Percentiles rank a stretch among this genome's conserved stretches.
phyloP scores from a whole-genome alignment of 92 coral and sea anemone genomes.

The Nematostella vectensis region DNA sequence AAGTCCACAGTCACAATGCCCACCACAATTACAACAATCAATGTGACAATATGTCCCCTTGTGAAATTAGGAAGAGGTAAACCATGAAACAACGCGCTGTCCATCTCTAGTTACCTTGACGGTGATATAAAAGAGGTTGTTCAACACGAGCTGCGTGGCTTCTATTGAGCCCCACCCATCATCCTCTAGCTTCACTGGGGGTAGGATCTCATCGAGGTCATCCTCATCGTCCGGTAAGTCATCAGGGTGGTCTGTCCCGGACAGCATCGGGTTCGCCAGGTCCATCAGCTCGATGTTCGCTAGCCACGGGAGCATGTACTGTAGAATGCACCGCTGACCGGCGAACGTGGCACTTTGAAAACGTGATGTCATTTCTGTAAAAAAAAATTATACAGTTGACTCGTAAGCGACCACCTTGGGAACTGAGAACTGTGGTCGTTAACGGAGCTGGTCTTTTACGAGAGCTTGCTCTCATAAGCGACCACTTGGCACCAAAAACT shows the following conservation, averaged over 20 bases:
- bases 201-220: constrained; percentile 35
- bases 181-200: constrained; percentile 77
- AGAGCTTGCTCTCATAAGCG: too few relatives aligned
- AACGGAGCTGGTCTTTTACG: too few relatives aligned
- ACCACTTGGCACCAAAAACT: too few relatives aligned
- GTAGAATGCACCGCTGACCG: constrained; percentile 89
- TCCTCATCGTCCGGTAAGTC: constrained; percentile 34
- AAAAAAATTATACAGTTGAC: not conserved
- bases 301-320: constrained; percentile 94
- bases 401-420: too few relatives aligned
- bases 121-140: constrained; percentile 87
- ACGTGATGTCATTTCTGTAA: constrained; percentile 80
- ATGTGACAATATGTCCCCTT: too few relatives aligned
- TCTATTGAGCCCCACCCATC: constrained; percentile 99
- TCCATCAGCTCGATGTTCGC: constrained; percentile 88
- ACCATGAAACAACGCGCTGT: too few relatives aligned
- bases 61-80: too few relatives aligned
- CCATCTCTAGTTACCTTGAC: constrained; percentile 71
- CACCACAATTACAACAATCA: too few relatives aligned
- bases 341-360: constrained; percentile 81
- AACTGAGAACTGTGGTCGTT: too few relatives aligned
- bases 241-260: constrained; percentile 31
- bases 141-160: constrained; percentile 93
- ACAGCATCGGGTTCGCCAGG: constrained; percentile 46
- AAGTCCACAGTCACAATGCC: too few relatives aligned